These are phyloP conservation scores for Anolis apletophallus DNA, from an alignment of 2,797 vertebrate species.

Conservation along the genomic window DNA sequence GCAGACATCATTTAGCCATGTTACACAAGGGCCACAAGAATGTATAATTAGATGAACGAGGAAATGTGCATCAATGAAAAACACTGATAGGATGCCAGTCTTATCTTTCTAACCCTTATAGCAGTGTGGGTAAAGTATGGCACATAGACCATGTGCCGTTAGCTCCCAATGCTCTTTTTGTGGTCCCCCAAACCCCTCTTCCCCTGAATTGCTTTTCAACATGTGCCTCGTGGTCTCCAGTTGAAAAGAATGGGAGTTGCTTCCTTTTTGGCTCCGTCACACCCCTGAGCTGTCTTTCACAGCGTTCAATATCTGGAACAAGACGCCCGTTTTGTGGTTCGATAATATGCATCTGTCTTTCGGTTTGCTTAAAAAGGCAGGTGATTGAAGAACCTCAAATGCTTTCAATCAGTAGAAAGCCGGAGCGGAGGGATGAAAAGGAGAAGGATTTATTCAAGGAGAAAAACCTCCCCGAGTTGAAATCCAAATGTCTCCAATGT, in stretches of 20 bases:
- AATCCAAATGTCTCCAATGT: not conserved
- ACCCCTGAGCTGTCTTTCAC: not conserved
- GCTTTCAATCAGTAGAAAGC: not conserved
- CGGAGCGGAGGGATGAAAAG: too few species aligned
- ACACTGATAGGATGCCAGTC: too few species aligned
- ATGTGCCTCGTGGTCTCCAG: not conserved
- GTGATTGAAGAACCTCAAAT: not conserved
- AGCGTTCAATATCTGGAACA: not conserved
- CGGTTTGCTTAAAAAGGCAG: not conserved
- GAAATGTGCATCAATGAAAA: too few species aligned
- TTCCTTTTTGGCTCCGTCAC: not conserved
- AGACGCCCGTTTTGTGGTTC: not conserved
- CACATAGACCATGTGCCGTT: too few species aligned
- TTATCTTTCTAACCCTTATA: too few species aligned
- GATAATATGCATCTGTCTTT: not conserved
- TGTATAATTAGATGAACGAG: too few species aligned
- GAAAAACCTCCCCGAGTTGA: slow-evolving; percentile 3
- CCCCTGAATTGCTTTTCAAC: not conserved
- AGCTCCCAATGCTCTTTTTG: too few species aligned
- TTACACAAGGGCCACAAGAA: not conserved
- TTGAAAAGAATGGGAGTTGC: not conserved
- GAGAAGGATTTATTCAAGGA: not conserved
- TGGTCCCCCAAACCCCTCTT: too few species aligned
- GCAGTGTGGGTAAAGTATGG: too few species aligned
- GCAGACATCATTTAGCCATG: not conserved